Percentiles rank a stretch among this genome's conserved stretches.
Conservation (phyloP, 92 coral and sea anemone genomes). For the Phenganax subtilis region DNA sequence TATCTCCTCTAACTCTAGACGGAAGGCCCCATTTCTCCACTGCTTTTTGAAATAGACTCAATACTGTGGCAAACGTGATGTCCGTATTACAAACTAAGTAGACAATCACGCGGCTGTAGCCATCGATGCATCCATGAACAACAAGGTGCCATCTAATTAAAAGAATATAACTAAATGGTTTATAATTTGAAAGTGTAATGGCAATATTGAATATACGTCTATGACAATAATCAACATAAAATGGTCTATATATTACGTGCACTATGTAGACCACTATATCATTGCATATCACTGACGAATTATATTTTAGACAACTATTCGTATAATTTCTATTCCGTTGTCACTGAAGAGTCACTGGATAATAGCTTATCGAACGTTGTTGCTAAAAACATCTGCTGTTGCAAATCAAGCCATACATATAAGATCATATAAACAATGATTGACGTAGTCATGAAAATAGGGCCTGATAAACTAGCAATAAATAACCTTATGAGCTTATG, state of each 20-base stretch:
- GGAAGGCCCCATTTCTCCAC: conserved; percentile 52
- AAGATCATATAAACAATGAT: no score
- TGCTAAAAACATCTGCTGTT: no score
- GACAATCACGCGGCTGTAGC: conserved; percentile 52
- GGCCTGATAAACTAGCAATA: background rate
- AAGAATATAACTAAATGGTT: background rate
- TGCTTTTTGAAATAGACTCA: conserved; percentile 42
- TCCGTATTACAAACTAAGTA: conserved; percentile 44
- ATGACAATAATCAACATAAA: no score
- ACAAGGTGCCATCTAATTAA: conserved; percentile 50
- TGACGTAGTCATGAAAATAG: no score
- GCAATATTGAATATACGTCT: background rate
- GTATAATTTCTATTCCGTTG: no score
- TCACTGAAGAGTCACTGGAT: no score
- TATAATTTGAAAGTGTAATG: background rate
- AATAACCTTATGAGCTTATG: conserved; percentile 49
- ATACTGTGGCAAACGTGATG: conserved; percentile 49
- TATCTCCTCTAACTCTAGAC: conserved; percentile 50
- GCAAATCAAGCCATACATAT: no score
- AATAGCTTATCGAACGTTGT: no score
- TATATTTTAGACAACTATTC: no score
- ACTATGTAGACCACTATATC: no score
- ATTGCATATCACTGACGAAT: no score
- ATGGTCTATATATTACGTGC: no score
- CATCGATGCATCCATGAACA: conserved; percentile 57